phyloP scores from a whole-genome alignment of 2,888 invertebrate species.

The Nephrocerus scutellatus region DNA sequence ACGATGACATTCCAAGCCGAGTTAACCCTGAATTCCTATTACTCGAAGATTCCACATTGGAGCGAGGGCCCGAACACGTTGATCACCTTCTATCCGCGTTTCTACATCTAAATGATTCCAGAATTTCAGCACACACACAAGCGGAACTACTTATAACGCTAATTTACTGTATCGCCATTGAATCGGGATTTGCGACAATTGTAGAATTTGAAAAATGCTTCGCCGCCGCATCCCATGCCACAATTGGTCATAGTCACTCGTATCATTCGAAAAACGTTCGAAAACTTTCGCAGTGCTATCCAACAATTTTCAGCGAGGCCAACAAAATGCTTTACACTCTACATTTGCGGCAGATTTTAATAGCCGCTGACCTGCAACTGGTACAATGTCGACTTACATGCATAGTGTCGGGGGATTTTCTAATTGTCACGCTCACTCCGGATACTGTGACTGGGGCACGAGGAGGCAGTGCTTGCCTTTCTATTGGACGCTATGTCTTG shows the following conservation, averaged over 20 bases:
- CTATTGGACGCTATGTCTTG: constrained; percentile 40
- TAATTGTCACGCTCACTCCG: constrained; percentile 38
- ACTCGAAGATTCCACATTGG: constrained; percentile 35
- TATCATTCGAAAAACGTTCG: constrained; percentile 21
- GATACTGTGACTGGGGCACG: constrained; percentile 18
- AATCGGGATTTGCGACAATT: constrained; percentile 35
- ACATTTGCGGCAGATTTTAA: no score
- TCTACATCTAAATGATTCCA: constrained; percentile 11
- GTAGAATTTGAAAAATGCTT: constrained; percentile 20
- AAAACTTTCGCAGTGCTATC: constrained; percentile 4
- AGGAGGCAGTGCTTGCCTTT: constrained; percentile 38
- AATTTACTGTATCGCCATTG: constrained; percentile 39
- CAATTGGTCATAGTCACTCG: constrained; percentile 16
- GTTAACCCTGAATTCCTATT: constrained; percentile 16
- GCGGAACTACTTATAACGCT: constrained; percentile 34
- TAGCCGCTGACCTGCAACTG: neutral
- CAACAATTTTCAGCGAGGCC: constrained; percentile 12
- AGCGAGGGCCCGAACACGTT: constrained; percentile 34
- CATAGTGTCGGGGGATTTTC: constrained; percentile 37
- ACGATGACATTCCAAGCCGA: no score
- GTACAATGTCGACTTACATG: constrained; percentile 28
- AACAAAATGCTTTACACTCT: no score
- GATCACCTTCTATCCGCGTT: constrained; percentile 27
- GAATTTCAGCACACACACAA: constrained; percentile 8
- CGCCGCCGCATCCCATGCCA: constrained; percentile 24